Conservation (phyloP, 1,140 invertebrate species). For the Drosophila nasuta region DNA sequence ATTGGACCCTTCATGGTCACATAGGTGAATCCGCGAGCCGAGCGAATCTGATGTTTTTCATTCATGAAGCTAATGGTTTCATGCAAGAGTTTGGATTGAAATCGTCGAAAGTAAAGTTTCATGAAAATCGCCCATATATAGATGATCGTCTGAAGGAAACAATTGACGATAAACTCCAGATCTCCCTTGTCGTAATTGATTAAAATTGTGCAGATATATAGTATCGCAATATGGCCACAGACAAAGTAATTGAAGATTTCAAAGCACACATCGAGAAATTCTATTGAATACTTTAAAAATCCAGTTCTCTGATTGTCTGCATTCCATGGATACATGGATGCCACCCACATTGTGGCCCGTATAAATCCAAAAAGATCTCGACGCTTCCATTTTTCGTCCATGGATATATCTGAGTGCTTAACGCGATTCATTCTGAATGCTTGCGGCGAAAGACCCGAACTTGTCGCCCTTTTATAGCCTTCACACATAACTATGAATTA, state of each 20-base stretch:
- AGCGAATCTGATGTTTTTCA: constrained; percentile 31
- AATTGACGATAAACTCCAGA: constrained; percentile 42
- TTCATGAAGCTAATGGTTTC: constrained; percentile 40
- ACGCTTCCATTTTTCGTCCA: constrained; percentile 5
- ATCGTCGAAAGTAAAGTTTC: constrained; percentile 46
- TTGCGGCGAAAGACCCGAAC: neutral
- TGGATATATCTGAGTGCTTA: neutral
- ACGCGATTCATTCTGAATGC: constrained; percentile 11
- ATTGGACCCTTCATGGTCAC: constrained; percentile 36
- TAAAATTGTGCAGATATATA: constrained; percentile 48
- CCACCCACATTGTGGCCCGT: constrained; percentile 36
- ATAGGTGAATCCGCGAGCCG: constrained; percentile 47
- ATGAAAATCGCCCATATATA: constrained; percentile 46
- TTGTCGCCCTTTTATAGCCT: constrained; percentile 12
- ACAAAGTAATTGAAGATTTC: constrained; percentile 49
- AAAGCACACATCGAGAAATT: constrained; percentile 21
- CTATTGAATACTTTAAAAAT: constrained; percentile 23
- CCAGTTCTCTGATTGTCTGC: neutral
- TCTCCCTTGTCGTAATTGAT: constrained; percentile 38
- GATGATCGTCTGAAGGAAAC: constrained; percentile 49
- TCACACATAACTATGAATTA: neutral
- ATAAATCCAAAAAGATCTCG: constrained; percentile 50
- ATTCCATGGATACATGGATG: constrained; percentile 44
- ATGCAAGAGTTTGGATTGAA: constrained; percentile 11
- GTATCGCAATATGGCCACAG: constrained; percentile 33